Percentiles rank a stretch among this genome's conserved stretches.
Evolutionary conservation across 2,888 invertebrate species (phyloP).

Genomic region (Dicycla oo): DNA sequence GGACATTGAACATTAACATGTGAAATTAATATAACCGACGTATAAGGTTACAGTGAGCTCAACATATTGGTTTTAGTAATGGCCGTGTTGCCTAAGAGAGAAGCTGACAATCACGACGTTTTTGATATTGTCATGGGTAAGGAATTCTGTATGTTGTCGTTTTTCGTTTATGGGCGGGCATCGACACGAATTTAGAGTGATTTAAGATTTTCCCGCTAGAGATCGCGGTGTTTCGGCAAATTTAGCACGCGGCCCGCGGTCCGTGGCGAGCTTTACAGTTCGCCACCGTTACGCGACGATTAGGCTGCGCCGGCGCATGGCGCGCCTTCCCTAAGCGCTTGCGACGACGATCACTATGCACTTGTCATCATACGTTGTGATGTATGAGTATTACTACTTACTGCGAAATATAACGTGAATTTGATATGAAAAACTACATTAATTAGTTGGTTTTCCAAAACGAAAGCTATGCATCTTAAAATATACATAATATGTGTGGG

Average conservation of each 20-base stretch:
- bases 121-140: constrained; percentile 41
- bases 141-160: constrained; percentile 43
- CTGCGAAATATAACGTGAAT: constrained; percentile 1
- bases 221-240: constrained; percentile 89
- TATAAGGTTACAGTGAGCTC: constrained; percentile 53
- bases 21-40: constrained; percentile 40
- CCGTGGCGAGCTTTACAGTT: constrained; percentile 89
- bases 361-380: constrained; percentile 60
- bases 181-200: constrained; percentile 81
- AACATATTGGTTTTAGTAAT: constrained; percentile 57
- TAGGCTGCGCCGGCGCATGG: constrained; percentile 84
- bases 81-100: constrained; percentile 21
- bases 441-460: not conserved
- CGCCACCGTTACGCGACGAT: constrained; percentile 89
- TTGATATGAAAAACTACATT: not conserved
- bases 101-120: constrained; percentile 26
- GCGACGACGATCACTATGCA: constrained; percentile 57
- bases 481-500: not conserved
- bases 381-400: constrained; percentile 22
- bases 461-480: not conserved
- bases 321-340: constrained; percentile 69
- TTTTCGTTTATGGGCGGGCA: constrained; percentile 64
- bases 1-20: constrained; percentile 35
- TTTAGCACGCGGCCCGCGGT: constrained; percentile 88
- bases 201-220: constrained; percentile 87